phyloP scores from a whole-genome alignment of 2,888 invertebrate species.

The Abscondita cerata region DNA sequence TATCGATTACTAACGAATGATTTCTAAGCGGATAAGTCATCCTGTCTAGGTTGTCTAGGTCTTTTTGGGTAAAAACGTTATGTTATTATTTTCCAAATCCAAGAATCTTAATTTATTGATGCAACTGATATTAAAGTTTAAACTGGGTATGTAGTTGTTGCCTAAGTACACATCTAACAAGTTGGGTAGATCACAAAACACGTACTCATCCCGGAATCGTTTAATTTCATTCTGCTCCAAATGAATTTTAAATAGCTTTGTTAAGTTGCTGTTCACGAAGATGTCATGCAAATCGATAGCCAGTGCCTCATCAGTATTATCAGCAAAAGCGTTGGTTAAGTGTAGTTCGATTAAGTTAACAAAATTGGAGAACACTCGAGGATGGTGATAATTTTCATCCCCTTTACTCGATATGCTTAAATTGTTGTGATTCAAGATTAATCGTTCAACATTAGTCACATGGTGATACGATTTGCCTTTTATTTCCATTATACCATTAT shows the following conservation, averaged over 20 bases:
- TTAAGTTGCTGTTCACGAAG: slow-evolving; percentile 72
- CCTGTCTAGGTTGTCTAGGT: slow-evolving; percentile 65
- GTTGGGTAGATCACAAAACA: slow-evolving; percentile 74
- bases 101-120: slow-evolving; percentile 70
- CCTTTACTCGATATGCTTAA: slow-evolving; percentile 65
- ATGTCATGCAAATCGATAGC: slow-evolving; percentile 74
- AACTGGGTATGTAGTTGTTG: slow-evolving; percentile 67
- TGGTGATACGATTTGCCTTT: slow-evolving; percentile 78
- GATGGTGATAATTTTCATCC: slow-evolving; percentile 68
- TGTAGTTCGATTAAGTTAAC: slow-evolving; percentile 72
- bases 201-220: slow-evolving; percentile 67
- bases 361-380: slow-evolving; percentile 74
- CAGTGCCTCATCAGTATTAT: slow-evolving; percentile 66
- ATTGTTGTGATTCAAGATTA: slow-evolving; percentile 76
- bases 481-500: slow-evolving; percentile 73
- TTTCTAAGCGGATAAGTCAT: slow-evolving; percentile 61
- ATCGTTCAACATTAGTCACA: slow-evolving; percentile 70
- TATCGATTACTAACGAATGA: slow-evolving; percentile 65
- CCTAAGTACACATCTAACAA: slow-evolving; percentile 73
- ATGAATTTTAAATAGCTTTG: slow-evolving; percentile 72
- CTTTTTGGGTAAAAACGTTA: slow-evolving; percentile 64
- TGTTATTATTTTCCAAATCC: slow-evolving; percentile 73
- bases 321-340: slow-evolving; percentile 76
- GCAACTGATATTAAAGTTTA: slow-evolving; percentile 73
- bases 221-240: slow-evolving; percentile 79